Evolutionary conservation across 1,140 invertebrate genomes (phyloP), one percentile per base, ranked within the genome.

Genomic region (Pectinophora gossypiella): DNA sequence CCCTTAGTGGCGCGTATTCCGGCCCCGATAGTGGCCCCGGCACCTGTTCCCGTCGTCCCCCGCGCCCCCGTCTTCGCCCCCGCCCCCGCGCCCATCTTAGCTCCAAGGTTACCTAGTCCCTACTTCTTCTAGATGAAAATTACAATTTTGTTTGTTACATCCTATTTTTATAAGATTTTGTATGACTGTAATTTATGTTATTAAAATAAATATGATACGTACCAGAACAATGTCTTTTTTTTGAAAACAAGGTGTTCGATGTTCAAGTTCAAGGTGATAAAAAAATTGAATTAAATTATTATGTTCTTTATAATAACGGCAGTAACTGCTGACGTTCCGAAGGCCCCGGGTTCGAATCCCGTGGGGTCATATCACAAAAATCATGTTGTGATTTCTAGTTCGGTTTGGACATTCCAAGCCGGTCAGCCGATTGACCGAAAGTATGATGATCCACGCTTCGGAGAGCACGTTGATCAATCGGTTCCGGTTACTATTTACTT

Each of bases 61-160:
- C 46, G 40, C 5, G 65, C 53, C 1, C 62, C 57, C 2, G 15
- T 54, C 3, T 19, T 55, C 23, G 64, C 56, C 3, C 64, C 55
- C 23, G 67, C 61, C n/a, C 53, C 62, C 13, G 59, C 55, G 6
- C 56, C 56, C 0, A 21, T 62, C 15, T n/a, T 63, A 12, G 67
- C 72, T 13, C 71, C 75, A 10, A 76, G 78, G 62, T 54, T 76
- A 66, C 63, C 71, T 19, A 59, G 56, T 42, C 77, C 79, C 10
- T 81, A 82, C 51, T 79, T 69, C 66, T 68, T 76, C 44, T 85
- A 86, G 81, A 74, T 83, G 71, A 78, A 83, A 72, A 80, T 72
- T 84, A 80, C 83, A 83, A 82, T 86, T 73, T 86, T 86, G 76
- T 82, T 85, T 70, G 70, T 79, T 77, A 59, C 49, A 15, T 65